Evolutionary conservation across 1,140 invertebrate genomes (phyloP).

Genomic region (Bombus polaris): DNA sequence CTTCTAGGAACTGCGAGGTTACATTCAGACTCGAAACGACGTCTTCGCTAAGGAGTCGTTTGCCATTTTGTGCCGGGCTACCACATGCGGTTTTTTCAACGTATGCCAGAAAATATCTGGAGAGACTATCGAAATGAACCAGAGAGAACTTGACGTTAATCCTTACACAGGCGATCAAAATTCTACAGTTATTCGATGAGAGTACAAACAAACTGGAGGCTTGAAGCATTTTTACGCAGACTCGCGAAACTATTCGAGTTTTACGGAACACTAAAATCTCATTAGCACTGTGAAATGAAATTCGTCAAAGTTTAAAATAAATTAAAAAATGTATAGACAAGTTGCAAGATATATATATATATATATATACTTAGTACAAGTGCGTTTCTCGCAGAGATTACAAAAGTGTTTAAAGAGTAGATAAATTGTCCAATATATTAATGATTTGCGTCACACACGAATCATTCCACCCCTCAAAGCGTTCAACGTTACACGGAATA

Average conservation of each 20-base stretch:
- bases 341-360: too few species aligned
- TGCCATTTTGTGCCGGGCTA: slow-evolving; percentile 34
- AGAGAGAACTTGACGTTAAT: neutral
- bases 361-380: too few species aligned
- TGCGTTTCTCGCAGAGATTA: too few species aligned
- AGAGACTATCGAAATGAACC: neutral
- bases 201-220: neutral
- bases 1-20: slow-evolving; percentile 69
- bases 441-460: neutral
- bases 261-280: too few species aligned
- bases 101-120: slow-evolving; percentile 47
- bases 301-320: too few species aligned
- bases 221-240: too few species aligned
- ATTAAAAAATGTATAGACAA: too few species aligned
- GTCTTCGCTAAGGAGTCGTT: slow-evolving; percentile 25
- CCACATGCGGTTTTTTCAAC: slow-evolving; percentile 59
- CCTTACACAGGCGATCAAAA: neutral
- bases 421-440: too few species aligned
- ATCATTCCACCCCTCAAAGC: neutral
- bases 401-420: too few species aligned
- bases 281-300: too few species aligned
- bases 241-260: too few species aligned
- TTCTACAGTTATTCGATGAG: neutral
- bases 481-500: slow-evolving; percentile 1
- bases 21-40: slow-evolving; percentile 61